Conservation (phyloP, 2,797 vertebrate genomes). For the Sylvia borin region DNA sequence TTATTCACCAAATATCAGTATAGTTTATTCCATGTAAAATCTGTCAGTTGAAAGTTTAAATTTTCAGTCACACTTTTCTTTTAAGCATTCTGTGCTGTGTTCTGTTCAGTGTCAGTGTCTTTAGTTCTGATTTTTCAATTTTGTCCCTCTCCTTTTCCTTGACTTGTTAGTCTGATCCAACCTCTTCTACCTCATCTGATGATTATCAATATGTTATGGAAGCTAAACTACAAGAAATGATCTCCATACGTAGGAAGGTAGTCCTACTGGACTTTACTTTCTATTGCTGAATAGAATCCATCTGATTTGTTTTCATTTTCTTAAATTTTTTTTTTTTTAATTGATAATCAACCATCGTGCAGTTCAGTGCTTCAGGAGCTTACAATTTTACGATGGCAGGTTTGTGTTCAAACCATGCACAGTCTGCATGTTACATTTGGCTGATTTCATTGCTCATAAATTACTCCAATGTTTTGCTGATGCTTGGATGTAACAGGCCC, state of each 20-base stretch:
- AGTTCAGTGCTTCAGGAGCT: conserved; percentile 85
- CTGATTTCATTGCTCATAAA: conserved; percentile 86
- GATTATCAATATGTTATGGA: conserved; percentile 99
- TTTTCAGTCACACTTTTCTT: conserved; percentile 79
- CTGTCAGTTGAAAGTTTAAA: conserved; percentile 71
- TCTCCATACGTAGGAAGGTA: conserved; percentile 98
- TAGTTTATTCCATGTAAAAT: conserved; percentile 75
- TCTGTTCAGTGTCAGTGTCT: conserved; percentile 82
- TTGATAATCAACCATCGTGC: conserved; percentile 86
- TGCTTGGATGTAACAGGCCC: conserved; percentile 85
- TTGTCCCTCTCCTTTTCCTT: conserved; percentile 92
- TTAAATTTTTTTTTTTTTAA: conserved; percentile 76
- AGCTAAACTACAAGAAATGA: conserved; percentile 98
- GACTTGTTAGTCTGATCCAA: conserved; percentile 91
- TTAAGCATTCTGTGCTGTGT: conserved; percentile 85
- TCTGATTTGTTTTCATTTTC: conserved; percentile 80
- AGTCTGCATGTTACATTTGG: conserved; percentile 87
- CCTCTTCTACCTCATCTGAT: conserved; percentile 93
- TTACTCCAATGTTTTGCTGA: conserved; percentile 81
- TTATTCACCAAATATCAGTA: conserved; percentile 69
- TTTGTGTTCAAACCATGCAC: conserved; percentile 85
- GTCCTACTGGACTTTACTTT: conserved; percentile 89
- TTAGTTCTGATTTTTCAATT: conserved; percentile 90
- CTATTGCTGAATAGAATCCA: conserved; percentile 87
- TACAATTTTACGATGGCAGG: conserved; percentile 82